Base-by-base conservation (phyloP, 1,140 invertebrate species). In the Pogonus chalceus region DNA sequence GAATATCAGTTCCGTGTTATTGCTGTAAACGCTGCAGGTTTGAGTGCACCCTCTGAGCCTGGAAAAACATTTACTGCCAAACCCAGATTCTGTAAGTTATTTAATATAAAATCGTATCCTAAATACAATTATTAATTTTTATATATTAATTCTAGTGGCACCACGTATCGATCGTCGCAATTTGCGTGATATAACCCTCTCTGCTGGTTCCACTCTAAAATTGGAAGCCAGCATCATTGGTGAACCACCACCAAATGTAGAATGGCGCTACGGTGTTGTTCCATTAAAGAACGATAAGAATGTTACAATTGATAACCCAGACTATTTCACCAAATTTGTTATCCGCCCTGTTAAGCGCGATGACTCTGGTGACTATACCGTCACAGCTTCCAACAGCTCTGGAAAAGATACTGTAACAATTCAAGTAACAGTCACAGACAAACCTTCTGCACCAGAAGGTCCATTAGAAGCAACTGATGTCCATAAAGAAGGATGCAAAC, bases 1-100 rank as follows among this genome's bases (percentile, higher is more conserved):
- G 92, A 97, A 69, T 99, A 99, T 69, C 92, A 98, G 70, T 98
- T 98, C 82, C 83, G 96, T n/a, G 88, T 98, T 2, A 89, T 91
- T 62, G 95, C 96, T 24, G 77, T 95, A 21, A 98, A 98, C 70
- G 95, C 95, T 70, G 92, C 91, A 53, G 94, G 94, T 1, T 84
- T 85, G 66, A 92, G 91, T 47, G 87, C 91, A 62, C 90, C 93
- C 0, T 85, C 87, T 1, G 87, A 93, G 35, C 75, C 88, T 10
- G 89, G 90, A 70, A 92, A 91, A 69, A 84, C 83, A 54, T 93
- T 96, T 65, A 80, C 83, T 57, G 94, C 95, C 46, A 97, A 96
- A 71, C 90, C 94, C 12, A 79, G 90, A 52, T 92, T 85, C 74
- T 71, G 81, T 84, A 74, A 78, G 81, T 76, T 54, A 35, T 46